Percentiles rank a stretch among this genome's conserved stretches.
Conservation (phyloP, 2,113 vertebrate species). For the Lycaon pictus region DNA sequence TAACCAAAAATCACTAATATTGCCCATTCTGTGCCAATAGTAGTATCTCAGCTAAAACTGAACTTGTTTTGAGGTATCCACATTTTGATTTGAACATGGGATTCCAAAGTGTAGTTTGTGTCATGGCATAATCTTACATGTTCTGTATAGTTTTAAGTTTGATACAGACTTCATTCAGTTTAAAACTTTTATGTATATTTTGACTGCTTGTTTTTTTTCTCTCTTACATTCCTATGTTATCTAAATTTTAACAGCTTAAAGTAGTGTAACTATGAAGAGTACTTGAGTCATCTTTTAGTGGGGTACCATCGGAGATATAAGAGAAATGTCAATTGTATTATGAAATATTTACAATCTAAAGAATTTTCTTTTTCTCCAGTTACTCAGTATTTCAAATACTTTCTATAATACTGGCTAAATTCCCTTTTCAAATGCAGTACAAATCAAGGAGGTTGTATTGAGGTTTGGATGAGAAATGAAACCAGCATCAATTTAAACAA, state of each 20-base stretch:
- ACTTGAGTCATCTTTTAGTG: conserved; percentile 11
- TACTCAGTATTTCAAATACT: conserved; percentile 12
- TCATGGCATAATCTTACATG: background rate
- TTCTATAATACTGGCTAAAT: conserved; percentile 11
- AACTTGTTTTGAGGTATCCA: background rate
- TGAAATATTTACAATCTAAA: background rate
- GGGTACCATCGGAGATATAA: background rate
- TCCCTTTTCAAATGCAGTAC: conserved; percentile 1
- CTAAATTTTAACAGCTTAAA: conserved; percentile 26
- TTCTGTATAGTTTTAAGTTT: background rate
- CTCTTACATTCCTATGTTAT: conserved; percentile 7
- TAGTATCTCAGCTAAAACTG: background rate
- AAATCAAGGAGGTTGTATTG: background rate
- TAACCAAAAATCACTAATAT: background rate
- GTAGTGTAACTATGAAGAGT: background rate
- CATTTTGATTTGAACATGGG: conserved; percentile 1
- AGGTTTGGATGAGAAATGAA: conserved; percentile 38
- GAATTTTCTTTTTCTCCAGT: conserved; percentile 44
- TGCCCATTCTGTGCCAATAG: background rate
- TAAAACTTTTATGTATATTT: conserved; percentile 19
- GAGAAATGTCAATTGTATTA: conserved; percentile 50
- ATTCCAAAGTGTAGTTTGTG: background rate
- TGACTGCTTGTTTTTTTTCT: background rate
- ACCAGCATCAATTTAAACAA: conserved; percentile 48
- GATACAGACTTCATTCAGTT: background rate